A percentile compares a stretch with the other conserved stretches of the same genome.
These are phyloP conservation scores for Incurvaria masculella DNA, from an alignment of 2,888 invertebrate genomes.

Conservation along the genomic window DNA sequence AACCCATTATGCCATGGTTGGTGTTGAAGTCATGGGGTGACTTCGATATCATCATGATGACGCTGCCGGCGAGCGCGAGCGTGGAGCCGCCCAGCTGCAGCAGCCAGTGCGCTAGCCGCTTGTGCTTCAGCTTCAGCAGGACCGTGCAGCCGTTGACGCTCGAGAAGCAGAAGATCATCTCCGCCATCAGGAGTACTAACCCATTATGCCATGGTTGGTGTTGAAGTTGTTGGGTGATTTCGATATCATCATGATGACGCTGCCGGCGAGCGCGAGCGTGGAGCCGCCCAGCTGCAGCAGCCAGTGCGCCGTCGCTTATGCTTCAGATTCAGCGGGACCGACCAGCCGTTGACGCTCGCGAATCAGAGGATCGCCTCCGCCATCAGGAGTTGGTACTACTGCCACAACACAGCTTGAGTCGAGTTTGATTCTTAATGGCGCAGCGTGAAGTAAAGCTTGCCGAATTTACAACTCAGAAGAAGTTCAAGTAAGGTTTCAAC, in stretches of 20 bases:
- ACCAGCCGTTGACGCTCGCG: conserved; percentile 32
- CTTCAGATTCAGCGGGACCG: conserved; percentile 26
- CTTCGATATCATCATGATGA: background rate
- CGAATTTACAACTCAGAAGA: no score
- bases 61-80: background rate
- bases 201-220: conserved; percentile 32
- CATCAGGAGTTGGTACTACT: conserved; percentile 42
- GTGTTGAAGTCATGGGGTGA: background rate
- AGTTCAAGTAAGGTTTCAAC: no score
- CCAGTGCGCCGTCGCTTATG: conserved; percentile 35
- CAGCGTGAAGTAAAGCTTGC: no score
- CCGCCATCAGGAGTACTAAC: conserved; percentile 35
- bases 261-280: conserved; percentile 31
- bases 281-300: conserved; percentile 35
- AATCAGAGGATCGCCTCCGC: conserved; percentile 34
- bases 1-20: background rate
- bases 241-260: conserved; percentile 28
- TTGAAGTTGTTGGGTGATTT: conserved; percentile 22
- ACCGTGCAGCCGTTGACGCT: conserved; percentile 35
- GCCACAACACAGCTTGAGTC: no score
- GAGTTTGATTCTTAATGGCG: no score
- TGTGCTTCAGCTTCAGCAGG: conserved; percentile 30
- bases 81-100: background rate
- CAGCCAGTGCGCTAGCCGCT: conserved; percentile 17
- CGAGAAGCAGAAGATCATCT: conserved; percentile 30